These are phyloP conservation scores for Nannoperca australis DNA, from an alignment of 2,797 vertebrate species.

Conservation along the genomic window DNA sequence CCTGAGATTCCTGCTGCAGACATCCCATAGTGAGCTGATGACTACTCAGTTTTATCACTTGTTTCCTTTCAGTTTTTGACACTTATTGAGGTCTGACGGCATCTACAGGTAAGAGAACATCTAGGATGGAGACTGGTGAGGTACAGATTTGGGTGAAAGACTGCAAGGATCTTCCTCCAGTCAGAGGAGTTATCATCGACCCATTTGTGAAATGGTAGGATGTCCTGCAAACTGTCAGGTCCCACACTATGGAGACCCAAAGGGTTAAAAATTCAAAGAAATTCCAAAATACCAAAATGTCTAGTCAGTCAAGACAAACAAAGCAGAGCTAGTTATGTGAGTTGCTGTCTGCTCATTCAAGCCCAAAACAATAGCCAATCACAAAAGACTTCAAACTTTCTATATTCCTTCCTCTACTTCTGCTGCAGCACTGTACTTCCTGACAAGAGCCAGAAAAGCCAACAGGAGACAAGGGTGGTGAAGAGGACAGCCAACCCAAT, in stretches of 20 bases:
- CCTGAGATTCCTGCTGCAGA: constrained; percentile 89
- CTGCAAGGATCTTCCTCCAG: constrained; percentile 89
- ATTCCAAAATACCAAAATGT: neutral
- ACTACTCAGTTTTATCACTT: neutral
- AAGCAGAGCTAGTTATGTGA: neutral
- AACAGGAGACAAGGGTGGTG: constrained; percentile 92
- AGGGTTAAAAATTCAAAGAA: neutral
- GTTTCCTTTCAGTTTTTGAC: neutral
- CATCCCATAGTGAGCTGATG: constrained; percentile 81
- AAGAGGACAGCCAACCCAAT: constrained; percentile 89
- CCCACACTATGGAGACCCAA: neutral
- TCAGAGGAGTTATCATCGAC: constrained; percentile 88
- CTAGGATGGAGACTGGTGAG: constrained; percentile 86
- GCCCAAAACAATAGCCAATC: neutral
- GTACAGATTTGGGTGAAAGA: constrained; percentile 98
- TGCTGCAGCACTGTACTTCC: constrained; percentile 90
- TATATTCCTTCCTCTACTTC: neutral
- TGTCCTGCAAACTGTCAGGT: neutral
- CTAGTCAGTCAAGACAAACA: neutral
- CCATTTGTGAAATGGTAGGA: constrained; percentile 96
- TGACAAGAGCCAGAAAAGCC: constrained; percentile 90
- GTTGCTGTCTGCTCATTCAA: neutral
- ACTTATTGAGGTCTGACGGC: constrained; percentile 11
- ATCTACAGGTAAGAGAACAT: constrained; percentile 82
- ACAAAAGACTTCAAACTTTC: neutral